Evolutionary conservation across 2,888 invertebrate species (phyloP).

Genomic region (Lasius fuliginosus): DNA sequence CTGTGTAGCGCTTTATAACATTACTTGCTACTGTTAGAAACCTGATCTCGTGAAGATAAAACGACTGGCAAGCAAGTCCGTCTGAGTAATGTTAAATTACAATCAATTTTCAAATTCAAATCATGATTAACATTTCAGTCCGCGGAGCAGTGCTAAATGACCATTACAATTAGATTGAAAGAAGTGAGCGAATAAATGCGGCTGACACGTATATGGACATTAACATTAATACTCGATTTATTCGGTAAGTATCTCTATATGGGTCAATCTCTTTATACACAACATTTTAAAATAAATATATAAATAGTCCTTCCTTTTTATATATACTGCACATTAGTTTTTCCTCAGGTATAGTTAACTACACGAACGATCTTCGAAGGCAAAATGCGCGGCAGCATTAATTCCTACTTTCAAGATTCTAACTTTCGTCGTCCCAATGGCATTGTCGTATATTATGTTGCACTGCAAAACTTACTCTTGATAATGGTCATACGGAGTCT

Average conservation of each 20-base stretch:
- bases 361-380: neutral
- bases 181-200: conserved; percentile 7
- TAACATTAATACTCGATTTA: conserved; percentile 45
- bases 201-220: neutral
- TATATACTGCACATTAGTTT: neutral
- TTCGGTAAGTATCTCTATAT: conserved; percentile 30
- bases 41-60: neutral
- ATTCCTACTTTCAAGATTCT: neutral
- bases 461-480: neutral
- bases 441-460: neutral
- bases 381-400: conserved; percentile 29
- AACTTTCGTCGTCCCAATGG: neutral
- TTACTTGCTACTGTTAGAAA: neutral
- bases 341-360: conserved; percentile 1
- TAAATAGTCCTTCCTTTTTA: conserved; percentile 42
- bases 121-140: neutral
- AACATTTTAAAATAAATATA: conserved; percentile 50
- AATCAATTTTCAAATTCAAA: neutral
- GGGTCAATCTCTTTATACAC: neutral
- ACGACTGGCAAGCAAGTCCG: neutral
- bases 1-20: neutral
- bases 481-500: neutral
- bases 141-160: neutral
- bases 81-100: neutral
- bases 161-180: neutral